Evolutionary conservation across 53 echinoderm and acorn worm genomes (phyloP).

Genomic region (Hippasteria phrygiana): DNA sequence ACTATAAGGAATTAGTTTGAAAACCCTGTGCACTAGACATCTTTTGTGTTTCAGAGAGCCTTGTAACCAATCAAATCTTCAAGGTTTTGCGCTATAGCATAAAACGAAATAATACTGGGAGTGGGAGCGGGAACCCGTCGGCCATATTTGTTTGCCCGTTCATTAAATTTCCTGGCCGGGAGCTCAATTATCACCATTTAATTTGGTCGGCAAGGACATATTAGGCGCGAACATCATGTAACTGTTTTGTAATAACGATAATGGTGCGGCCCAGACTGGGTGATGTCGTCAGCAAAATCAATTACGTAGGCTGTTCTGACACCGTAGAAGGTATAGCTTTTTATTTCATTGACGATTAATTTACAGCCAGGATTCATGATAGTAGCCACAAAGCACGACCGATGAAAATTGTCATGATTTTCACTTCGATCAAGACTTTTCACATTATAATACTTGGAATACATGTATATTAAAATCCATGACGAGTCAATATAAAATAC

Average conservation of each 20-base stretch:
- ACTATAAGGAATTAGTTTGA: no score
- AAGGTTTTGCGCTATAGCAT: neutral
- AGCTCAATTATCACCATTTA: conserved; percentile 50
- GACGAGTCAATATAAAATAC: no score
- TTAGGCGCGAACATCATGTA: conserved; percentile 52
- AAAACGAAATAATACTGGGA: neutral
- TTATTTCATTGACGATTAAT: no score
- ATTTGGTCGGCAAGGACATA: conserved; percentile 60
- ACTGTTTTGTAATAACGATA: conserved; percentile 56
- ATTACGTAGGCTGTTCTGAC: neutral
- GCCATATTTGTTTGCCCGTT: conserved; percentile 33
- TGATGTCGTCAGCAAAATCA: conserved; percentile 28
- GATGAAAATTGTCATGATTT: no score
- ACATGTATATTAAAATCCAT: no score
- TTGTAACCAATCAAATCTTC: neutral
- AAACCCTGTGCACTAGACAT: no score
- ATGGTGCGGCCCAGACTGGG: conserved; percentile 13
- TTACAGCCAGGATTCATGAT: no score
- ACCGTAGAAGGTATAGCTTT: no score
- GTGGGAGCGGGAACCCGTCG: neutral
- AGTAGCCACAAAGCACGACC: no score
- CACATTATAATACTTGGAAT: no score
- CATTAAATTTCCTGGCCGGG: conserved; percentile 54
- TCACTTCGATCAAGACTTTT: no score
- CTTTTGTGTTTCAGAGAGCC: no score